Evolutionary conservation across 2,888 invertebrate species (phyloP), one percentile per base, ranked within the genome.

Genomic region (Zhuqinia jingwanae): DNA sequence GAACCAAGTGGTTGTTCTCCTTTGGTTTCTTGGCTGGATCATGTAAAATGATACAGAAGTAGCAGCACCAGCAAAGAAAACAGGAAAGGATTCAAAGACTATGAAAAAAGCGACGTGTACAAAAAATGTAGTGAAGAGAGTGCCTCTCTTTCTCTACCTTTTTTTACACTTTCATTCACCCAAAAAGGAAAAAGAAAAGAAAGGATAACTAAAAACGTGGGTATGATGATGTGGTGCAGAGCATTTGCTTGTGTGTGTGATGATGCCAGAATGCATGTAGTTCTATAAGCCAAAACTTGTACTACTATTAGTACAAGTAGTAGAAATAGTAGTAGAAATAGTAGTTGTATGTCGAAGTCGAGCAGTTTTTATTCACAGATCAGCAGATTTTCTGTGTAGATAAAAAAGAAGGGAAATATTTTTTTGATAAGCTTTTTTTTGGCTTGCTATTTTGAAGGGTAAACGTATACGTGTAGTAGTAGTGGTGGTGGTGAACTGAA

Each of bases 371-470:
- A 73, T 79, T 85, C 78, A 70, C 79, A 85, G 85, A 85, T 85
- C 85, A 85, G 85, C 85, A 85, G 85, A 85, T 85, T 85, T n/a
- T 85, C 68, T 79, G 60, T 17, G 42, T 56, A 70, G 85, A 85
- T 85, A 85, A 79, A n/a, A n/a, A 85, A 78, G 20, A 22, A 47
- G 60, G 50, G 70, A 77, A 56, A n/a, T n/a, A n/a, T n/a, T 47
- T 50, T 73, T 79, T 68, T 79, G 85, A 84, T 84, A 84, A 84
- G 84, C 77, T 70, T 84, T 36, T n/a, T n/a, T 84, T 84, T 83
- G 83, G 83, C 83, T 84, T 53, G 84, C 65, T 65, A 47, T 75
- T 58, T 22, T 68, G 47, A n/a, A n/a, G 15, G 36, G 36, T 76
- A 58, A 17, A n/a, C n/a, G n/a, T 36, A 17, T 65, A 36, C n/a